Base-by-base conservation (phyloP, 1,140 invertebrate genomes). In the Ips nitidus region DNA sequence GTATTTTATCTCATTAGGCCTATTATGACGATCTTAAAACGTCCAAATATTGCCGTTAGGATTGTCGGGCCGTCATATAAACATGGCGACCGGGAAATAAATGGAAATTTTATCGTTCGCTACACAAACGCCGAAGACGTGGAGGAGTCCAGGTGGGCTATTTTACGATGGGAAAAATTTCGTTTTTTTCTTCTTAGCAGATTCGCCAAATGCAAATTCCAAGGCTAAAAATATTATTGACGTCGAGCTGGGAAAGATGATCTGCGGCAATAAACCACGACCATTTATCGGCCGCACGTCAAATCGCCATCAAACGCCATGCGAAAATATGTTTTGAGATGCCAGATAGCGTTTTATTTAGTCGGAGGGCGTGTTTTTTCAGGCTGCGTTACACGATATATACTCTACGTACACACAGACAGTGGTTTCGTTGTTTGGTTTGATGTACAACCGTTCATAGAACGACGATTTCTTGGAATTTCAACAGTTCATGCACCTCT, bases 231-330 rank as follows among this genome's bases (percentile, higher is more conserved):
- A 55, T 55, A 55, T 55, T 55, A 55, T 55, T n/a, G 52, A 55
- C 52, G 52, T 4, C 8, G 8, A 5, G 36, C 36, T 38, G 42
- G 39, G 57, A 45, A 59, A 45, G 57, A 59, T 59, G 57, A 59
- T 59, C 57, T 59, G 66, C 43, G 22, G 68, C 57, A 70, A 70
- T 66, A 70, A 70, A 70, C 58, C 66, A 70, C 62, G 56, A 37
- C 62, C 68, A 71, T 71, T 71, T 71, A 71, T 71, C 63, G 69
- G 56, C 58, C 67, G 43, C 42, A 41, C 43, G 69, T 71, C 70
- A 71, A 67, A 67, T 68, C 66, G 55, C 70, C 59, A 71, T 71
- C 70, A 71, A 68, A 68, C 62, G 57, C 45, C 22, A 59, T n/a
- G 57, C 38, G 57, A 59, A 59, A 59, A 59, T 59, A 59, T 42